These are phyloP conservation scores for Hydropsyche tenuis DNA, from an alignment of 1,140 invertebrate genomes.

Conservation along the genomic window DNA sequence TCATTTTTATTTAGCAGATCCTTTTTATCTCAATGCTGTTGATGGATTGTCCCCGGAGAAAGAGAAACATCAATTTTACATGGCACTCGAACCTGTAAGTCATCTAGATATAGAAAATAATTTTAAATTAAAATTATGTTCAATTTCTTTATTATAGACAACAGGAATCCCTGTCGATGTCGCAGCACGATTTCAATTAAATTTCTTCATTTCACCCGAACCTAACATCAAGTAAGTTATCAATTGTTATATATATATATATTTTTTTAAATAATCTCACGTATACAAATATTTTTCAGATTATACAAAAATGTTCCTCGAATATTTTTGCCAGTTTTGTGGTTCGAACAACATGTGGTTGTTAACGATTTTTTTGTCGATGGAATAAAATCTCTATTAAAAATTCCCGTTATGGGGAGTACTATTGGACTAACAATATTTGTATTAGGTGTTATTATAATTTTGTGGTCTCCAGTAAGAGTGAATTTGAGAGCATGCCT, in stretches of 20 bases:
- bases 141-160: conserved; percentile 61
- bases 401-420: conserved; percentile 45
- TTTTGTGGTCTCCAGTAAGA: conserved; percentile 44
- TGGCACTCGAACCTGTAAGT: conserved; percentile 74
- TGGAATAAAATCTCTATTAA: conserved; percentile 33
- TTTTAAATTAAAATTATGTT: neutral
- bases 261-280: conserved; percentile 13
- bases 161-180: conserved; percentile 79
- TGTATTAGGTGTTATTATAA: conserved; percentile 42
- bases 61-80: conserved; percentile 71
- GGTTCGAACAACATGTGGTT: conserved; percentile 74
- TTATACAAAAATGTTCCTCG: conserved; percentile 71
- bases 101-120: conserved; percentile 10
- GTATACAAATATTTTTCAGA: conserved; percentile 54
- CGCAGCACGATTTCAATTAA: conserved; percentile 77
- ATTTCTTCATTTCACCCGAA: conserved; percentile 74
- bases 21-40: conserved; percentile 68
- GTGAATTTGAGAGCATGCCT: conserved; percentile 43
- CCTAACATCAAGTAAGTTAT: conserved; percentile 69
- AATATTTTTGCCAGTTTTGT: conserved; percentile 77
- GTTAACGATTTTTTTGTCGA: conserved; percentile 58
- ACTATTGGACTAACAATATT: conserved; percentile 41
- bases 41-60: conserved; percentile 74
- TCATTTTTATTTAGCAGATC: conserved; percentile 84
- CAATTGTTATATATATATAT: conserved; percentile 34